These are phyloP conservation scores for Diuraphis noxia DNA, from an alignment of 1,140 invertebrate species.

Conservation along the genomic window DNA sequence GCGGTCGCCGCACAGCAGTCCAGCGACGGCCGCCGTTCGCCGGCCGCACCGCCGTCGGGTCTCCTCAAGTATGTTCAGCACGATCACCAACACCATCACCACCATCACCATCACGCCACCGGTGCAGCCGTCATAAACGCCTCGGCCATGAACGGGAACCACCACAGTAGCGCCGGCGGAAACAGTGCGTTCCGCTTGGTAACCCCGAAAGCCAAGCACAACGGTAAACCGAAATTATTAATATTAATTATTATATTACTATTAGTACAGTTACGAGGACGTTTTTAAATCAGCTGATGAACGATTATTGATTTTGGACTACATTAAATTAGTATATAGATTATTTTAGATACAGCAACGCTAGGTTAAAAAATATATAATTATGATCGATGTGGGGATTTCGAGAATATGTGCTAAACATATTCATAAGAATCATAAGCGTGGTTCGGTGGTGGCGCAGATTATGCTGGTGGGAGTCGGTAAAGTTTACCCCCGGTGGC, in stretches of 20 bases:
- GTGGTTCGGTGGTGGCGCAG: no score
- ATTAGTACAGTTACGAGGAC: no score
- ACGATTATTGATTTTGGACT: background rate
- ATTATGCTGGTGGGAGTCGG: no score
- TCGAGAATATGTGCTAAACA: background rate
- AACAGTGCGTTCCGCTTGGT: constrained; percentile 59
- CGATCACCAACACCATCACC: background rate
- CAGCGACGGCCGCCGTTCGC: background rate
- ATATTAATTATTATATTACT: no score
- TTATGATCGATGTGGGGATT: background rate
- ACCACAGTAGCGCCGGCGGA: background rate
- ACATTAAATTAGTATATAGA: no score
- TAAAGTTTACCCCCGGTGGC: no score
- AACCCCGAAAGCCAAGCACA: constrained; percentile 58
- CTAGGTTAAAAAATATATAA: background rate
- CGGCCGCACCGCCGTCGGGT: background rate
- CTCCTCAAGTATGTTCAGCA: background rate
- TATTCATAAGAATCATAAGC: no score
- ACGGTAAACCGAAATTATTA: constrained; percentile 54
- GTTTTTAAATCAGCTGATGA: background rate
- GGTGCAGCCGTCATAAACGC: background rate
- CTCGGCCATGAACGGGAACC: background rate
- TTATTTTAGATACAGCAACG: background rate
- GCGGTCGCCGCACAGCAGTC: constrained; percentile 3
- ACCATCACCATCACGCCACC: background rate